Evolutionary conservation across 30 jellyfish, hydroid and myxozoan genomes (phyloP).

Genomic region (Rhopilema esculentum): DNA sequence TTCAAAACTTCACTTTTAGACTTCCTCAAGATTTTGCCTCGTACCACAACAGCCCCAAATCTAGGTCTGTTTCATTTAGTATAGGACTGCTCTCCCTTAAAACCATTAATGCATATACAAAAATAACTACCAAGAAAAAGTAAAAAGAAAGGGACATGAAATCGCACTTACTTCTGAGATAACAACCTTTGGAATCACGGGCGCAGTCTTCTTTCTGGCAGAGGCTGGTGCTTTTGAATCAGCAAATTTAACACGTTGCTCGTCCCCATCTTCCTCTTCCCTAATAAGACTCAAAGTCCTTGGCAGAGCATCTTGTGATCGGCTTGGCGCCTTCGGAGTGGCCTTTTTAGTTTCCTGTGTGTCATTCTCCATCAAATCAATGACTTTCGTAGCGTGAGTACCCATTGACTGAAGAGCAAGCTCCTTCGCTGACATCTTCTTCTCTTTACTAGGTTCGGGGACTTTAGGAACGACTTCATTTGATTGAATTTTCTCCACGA

Average conservation of each 20-base stretch:
- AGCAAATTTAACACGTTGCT: constrained; percentile 55
- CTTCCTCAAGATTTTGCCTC: too few species aligned
- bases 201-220: background rate
- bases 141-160: too few species aligned
- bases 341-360: constrained; percentile 11
- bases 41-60: too few species aligned
- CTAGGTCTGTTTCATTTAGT: too few species aligned
- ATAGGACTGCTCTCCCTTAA: too few species aligned
- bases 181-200: constrained; percentile 10
- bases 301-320: constrained; percentile 47
- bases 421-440: constrained; percentile 59
- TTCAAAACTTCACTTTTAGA: too few species aligned
- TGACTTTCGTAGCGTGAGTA: constrained; percentile 68
- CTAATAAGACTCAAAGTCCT: constrained; percentile 57
- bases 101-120: too few species aligned
- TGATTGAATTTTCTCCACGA: background rate
- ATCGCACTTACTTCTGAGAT: constrained; percentile 34
- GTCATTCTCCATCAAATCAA: constrained; percentile 49
- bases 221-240: background rate
- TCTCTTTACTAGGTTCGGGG: constrained; percentile 24
- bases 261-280: constrained; percentile 80
- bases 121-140: too few species aligned
- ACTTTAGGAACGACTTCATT: background rate
- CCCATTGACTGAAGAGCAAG: constrained; percentile 98
- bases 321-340: constrained; percentile 9